Evolutionary conservation across 2,888 invertebrate genomes (phyloP), one percentile per base, ranked within the genome.

Genomic region (Tortricodes alternella): DNA sequence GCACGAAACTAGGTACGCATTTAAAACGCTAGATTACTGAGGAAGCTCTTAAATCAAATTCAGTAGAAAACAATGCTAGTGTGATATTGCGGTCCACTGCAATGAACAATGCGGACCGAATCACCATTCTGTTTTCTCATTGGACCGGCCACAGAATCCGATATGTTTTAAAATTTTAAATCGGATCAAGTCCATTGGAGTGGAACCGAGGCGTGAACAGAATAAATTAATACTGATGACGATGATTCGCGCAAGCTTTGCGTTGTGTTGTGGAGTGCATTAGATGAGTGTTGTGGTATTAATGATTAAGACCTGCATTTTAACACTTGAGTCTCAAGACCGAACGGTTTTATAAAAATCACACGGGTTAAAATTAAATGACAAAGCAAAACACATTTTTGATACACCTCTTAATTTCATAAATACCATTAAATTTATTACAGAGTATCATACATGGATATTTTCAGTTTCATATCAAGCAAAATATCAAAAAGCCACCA

Each of bases 131-230:
- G 39, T 13, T 11, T 46, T 41, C 41, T 48, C 35, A 55, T 21
- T 48, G 48, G 48, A 18, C 44, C 21, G 44, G 18, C 44, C 48
- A 34, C 55, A 19, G 53, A 32, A 46, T 27, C 16, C 41, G 48
- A 55, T 55, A 48, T 55, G 55, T 48, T 55, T 55, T 55, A 48
- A 55, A 55, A 55, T 19, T 55, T 55, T 48, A 48, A 55, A 55
- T 48, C 41, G 48, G 41, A 41, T 55, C 39, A 53, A 39, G 48
- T 48, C 35, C 39, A 21, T 34, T 16, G 23, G 18, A 18, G 46
- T 50, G 23, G 41, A 23, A 15, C 27, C 29, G 15, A 13, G 34
- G 34, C 41, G 55, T 32, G 53, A 21, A 41, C 41, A 27, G 55
- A 34, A 48, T 55, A 55, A 55, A 55, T 55, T 48, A 48, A 48